These are phyloP conservation scores for Oryzias dopingdopingensis DNA, from an alignment of 2,797 vertebrate species.

Conservation along the genomic window DNA sequence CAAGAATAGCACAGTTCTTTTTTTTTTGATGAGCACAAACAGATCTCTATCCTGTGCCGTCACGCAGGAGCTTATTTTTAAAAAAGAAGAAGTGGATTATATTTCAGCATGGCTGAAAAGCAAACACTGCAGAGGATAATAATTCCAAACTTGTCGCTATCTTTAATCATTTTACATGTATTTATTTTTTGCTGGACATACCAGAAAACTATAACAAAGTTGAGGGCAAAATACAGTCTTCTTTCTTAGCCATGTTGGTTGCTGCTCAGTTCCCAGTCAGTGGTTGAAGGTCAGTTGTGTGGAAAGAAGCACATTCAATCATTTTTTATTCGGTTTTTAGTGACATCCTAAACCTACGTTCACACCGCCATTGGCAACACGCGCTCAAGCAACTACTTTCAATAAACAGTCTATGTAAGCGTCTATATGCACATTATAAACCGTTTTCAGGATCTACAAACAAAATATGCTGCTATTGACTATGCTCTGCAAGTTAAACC, in stretches of 20 bases:
- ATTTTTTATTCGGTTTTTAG: too few species aligned
- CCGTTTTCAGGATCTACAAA: too few species aligned
- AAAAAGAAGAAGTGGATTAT: constrained; percentile 43
- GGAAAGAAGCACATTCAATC: too few species aligned
- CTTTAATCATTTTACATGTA: constrained; percentile 16
- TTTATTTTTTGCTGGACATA: constrained; percentile 27
- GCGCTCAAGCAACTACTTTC: too few species aligned
- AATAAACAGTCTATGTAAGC: too few species aligned
- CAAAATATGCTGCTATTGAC: too few species aligned
- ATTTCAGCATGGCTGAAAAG: constrained; percentile 28
- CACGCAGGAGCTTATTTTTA: constrained; percentile 47
- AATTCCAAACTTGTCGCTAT: constrained; percentile 6
- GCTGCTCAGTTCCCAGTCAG: constrained; percentile 11
- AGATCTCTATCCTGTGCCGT: constrained; percentile 44
- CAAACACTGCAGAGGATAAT: constrained; percentile 28
- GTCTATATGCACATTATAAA: too few species aligned
- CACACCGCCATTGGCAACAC: too few species aligned
- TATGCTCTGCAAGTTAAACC: too few species aligned
- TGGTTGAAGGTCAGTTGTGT: constrained; percentile 16
- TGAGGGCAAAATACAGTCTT: constrained; percentile 16
- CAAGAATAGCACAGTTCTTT: constrained; percentile 47
- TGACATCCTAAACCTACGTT: too few species aligned
- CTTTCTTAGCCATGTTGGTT: constrained; percentile 7
- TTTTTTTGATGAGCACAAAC: constrained; percentile 40
- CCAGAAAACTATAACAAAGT: constrained; percentile 25